A percentile compares a stretch with the other conserved stretches of the same genome.
Conservation (phyloP, 2,113 vertebrate genomes). For the Daubentonia madagascariensis region DNA sequence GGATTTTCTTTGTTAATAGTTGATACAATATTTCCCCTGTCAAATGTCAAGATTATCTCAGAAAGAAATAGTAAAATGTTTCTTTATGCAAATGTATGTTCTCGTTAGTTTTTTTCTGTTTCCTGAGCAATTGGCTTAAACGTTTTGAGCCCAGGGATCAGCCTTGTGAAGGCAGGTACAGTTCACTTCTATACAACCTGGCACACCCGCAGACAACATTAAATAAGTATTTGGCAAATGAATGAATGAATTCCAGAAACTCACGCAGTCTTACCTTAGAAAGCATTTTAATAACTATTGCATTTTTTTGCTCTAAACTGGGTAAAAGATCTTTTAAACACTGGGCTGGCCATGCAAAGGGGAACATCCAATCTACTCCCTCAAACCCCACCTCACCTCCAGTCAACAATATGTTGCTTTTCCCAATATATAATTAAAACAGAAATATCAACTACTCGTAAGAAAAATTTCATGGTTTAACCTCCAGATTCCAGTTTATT, state of each 20-base stretch:
- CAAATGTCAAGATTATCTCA: background rate
- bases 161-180: accelerated
- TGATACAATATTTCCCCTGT: background rate
- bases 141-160: accelerated
- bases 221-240: background rate
- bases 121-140: background rate
- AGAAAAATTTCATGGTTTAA: background rate
- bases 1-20: background rate
- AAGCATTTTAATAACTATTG: too few relatives aligned
- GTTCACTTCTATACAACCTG: accelerated
- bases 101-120: background rate
- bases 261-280: too few relatives aligned
- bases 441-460: background rate
- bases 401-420: background rate
- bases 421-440: background rate
- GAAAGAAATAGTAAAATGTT: background rate
- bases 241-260: background rate
- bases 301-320: background rate
- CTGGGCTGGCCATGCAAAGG: accelerated
- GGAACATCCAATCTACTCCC: accelerated
- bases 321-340: background rate
- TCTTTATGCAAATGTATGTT: background rate
- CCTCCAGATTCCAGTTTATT: background rate
- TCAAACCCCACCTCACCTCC: accelerated
- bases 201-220: accelerated